phyloP scores from a whole-genome alignment of 2,888 invertebrate genomes.

The Pachymerium ferrugineum region DNA sequence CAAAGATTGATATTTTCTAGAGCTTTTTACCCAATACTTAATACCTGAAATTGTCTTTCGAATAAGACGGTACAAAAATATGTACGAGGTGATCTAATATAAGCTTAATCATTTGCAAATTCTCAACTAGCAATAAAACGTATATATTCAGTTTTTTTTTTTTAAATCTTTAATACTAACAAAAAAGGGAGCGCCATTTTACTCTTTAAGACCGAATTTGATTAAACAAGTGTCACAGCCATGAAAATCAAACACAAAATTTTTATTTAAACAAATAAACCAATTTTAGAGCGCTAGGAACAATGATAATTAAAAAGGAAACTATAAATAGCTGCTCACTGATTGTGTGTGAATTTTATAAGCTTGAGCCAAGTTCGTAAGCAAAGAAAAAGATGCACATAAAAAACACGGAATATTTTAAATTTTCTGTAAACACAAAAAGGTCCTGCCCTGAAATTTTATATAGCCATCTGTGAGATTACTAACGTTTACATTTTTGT shows the following conservation, averaged over 20 bases:
- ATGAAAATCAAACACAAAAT: not conserved
- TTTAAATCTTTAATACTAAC: too few species aligned
- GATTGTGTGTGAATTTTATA: not conserved
- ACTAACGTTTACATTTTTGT: not conserved
- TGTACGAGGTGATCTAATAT: too few species aligned
- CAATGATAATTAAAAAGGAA: too few species aligned
- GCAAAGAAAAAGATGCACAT: not conserved
- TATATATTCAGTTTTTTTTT: too few species aligned
- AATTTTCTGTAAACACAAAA: too few species aligned
- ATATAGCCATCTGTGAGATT: not conserved
- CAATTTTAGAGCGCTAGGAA: not conserved
- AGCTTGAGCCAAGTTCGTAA: not conserved
- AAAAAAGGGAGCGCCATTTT: too few species aligned
- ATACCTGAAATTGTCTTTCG: not conserved
- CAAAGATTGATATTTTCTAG: not conserved
- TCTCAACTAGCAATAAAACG: too few species aligned
- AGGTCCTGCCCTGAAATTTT: not conserved
- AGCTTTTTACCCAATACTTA: conserved; percentile 1
- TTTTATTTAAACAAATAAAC: not conserved
- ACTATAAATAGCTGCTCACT: conserved; percentile 27
- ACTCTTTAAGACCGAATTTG: too few species aligned
- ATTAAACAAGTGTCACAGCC: not conserved
- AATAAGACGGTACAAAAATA: conserved; percentile 15
- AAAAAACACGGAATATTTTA: not conserved
- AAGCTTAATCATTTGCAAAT: too few species aligned